Base-by-base conservation (phyloP, 1,140 invertebrate species). In the Leptinotarsa defecta region DNA sequence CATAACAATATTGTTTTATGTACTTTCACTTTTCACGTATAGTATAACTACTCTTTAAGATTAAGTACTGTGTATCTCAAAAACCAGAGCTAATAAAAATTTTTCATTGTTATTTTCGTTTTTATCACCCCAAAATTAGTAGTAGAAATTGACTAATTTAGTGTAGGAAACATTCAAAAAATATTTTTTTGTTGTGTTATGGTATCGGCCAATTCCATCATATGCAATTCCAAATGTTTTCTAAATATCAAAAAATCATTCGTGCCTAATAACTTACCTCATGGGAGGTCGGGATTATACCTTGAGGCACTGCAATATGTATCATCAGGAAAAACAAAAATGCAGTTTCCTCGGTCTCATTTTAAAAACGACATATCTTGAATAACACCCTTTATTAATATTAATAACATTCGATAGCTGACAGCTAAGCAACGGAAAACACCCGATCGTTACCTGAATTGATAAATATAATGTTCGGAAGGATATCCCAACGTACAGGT, bases 401-500 rank as follows among this genome's bases (percentile, higher is more conserved):
- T 65, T 65, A 65, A 65, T 65, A 65, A 17, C 64, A 65, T 65
- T 65, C 27, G 64, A 65, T 65, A 65, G 64, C 64, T 65, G 22
- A 65, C 64, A 65, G 64, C 27, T 15, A 62, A 52, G n/a, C 24
- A 49, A 62, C 49, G 27, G 27, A 20, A 57, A 24, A 22, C 27
- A 73, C 71, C 24, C n/a, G n/a, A 57, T 73, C 27, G 24, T 62
- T 73, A 62, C 20, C 49, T 43, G 65, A 68, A 68, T 68, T 52
- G 48, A 70, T 70, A 70, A 70, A 70, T 43, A 70, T 52, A 70
- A 70, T 52, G 68, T 48, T 70, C 48, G 68, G 68, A 43, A 65
- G 68, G 68, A 70, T 5, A 70, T 49, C 68, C 68, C 68, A 43
- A 43, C 65, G 65, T 43, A 43, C 43, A 43, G 24, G 65, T 24